Base-by-base conservation (phyloP, 2,888 invertebrate species). In the Pedicia rivosa region DNA sequence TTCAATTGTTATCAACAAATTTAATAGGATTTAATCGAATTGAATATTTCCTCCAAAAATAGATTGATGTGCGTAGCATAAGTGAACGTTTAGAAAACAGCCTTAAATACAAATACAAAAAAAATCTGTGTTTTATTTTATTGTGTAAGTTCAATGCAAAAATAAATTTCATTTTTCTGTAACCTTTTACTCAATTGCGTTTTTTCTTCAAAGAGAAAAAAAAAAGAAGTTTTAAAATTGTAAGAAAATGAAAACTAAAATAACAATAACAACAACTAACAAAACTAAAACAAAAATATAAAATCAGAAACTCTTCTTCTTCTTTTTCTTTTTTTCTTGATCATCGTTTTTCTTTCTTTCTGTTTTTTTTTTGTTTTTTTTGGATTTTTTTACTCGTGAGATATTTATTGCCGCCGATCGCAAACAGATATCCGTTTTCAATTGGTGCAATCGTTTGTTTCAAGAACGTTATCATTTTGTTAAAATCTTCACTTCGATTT, bases 341-440 rank as follows among this genome's bases (percentile, higher is more conserved):
- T 37, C 27, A 37, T 37, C 35, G 19, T 30, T 24, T 22, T 16
- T 36, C 29, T 25, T n/a, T 15, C 10, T 28, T 36, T 38, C 16
- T 20, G 16, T 28, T 24, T 35, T 40, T 34, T 37, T 57, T 59
- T 54, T 57, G 56, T 56, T 57, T 59, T 59, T 59, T 59, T 59
- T 30, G 30, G 30, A 17, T 17, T 30, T 30, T 17, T 30, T 30
- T 17, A 17, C 19, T 19, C 30, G 59, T 59, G 59, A 58, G 57
- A 59, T 59, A 59, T 59, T 59, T 59, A 59, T 59, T 59, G 59
- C 59, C 56, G 53, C 53, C 54, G 59, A 59, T 59, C 56, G 57
- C 48, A 47, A 49, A 50, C 48, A 51, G 59, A 59, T 59, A 59
- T 56, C 39, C 36, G 30, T 39, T 39, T 39, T 39, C 39, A 39